phyloP scores from a whole-genome alignment of 2,888 invertebrate species.

The Habrosyne pyritoides region DNA sequence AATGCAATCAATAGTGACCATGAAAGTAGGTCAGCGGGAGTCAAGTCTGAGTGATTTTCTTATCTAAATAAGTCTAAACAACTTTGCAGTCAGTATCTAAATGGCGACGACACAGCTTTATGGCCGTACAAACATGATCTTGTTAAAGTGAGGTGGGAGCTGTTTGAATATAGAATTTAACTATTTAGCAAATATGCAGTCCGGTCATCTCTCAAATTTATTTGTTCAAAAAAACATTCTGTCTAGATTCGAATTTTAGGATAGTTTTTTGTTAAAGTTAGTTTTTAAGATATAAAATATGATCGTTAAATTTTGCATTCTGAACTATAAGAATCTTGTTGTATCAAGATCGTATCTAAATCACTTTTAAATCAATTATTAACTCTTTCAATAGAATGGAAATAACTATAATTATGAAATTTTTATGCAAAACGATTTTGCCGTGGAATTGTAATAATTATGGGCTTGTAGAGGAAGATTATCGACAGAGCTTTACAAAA shows the following conservation, averaged over 20 bases:
- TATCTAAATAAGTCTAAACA: constrained; percentile 54
- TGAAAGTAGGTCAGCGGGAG: constrained; percentile 51
- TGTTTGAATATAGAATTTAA: background rate
- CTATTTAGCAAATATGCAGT: background rate
- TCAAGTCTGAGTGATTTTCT: constrained; percentile 40
- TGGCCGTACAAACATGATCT: background rate
- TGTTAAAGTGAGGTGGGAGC: background rate
- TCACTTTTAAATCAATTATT: no score
- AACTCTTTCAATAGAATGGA: no score
- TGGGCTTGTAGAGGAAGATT: no score
- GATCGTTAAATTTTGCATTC: background rate
- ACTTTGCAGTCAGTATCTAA: constrained; percentile 18
- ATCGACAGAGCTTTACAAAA: no score
- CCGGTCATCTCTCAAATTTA: background rate
- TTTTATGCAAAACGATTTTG: no score
- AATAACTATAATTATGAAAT: no score
- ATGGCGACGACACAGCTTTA: background rate
- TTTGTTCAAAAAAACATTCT: background rate
- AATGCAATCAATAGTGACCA: constrained; percentile 19
- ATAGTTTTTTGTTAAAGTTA: background rate
- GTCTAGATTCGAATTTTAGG: background rate
- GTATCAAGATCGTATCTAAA: no score
- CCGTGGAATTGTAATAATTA: no score
- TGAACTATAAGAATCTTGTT: no score
- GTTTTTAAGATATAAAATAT: background rate